phyloP scores from a whole-genome alignment of 35 echinoderm and acorn worm species.

The Hemicentrotus pulcherrimus region DNA sequence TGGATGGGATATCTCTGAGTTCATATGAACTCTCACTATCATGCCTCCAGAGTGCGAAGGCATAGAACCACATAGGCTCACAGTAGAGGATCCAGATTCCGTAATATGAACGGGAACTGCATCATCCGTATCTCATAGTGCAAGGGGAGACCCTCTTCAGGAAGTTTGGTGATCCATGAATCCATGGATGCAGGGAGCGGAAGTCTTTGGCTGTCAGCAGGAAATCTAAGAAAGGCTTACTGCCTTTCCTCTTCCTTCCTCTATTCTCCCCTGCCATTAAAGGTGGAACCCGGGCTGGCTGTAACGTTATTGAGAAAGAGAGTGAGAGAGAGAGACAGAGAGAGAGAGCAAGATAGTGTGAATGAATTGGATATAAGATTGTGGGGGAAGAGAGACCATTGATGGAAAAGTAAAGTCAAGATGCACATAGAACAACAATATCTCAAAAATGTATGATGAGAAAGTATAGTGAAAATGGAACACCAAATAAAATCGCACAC shows the following conservation, averaged over 20 bases:
- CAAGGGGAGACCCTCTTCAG: not conserved
- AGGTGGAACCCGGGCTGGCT: not conserved
- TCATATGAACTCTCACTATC: not conserved
- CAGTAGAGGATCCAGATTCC: not conserved
- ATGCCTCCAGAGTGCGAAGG: not conserved
- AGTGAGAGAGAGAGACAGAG: no score
- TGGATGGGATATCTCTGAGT: not conserved
- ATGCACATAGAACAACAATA: not conserved
- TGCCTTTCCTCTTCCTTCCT: not conserved
- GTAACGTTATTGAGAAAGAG: not conserved
- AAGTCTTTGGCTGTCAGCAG: slow-evolving; percentile 16
- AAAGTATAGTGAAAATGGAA: not conserved
- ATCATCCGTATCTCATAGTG: not conserved
- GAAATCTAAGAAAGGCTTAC: slow-evolving; percentile 1
- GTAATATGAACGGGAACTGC: not conserved
- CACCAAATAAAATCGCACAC: not conserved
- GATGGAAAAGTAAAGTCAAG: not conserved
- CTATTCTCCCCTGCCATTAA: not conserved
- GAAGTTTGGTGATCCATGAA: not conserved
- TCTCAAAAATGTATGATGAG: not conserved
- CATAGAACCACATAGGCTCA: not conserved
- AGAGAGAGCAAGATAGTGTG: no score
- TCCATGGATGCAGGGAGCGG: not conserved
- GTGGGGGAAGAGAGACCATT: no score
- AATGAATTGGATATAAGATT: no score